These are phyloP conservation scores for Camponotus fellah DNA, from an alignment of 2,888 invertebrate genomes.

Conservation along the genomic window DNA sequence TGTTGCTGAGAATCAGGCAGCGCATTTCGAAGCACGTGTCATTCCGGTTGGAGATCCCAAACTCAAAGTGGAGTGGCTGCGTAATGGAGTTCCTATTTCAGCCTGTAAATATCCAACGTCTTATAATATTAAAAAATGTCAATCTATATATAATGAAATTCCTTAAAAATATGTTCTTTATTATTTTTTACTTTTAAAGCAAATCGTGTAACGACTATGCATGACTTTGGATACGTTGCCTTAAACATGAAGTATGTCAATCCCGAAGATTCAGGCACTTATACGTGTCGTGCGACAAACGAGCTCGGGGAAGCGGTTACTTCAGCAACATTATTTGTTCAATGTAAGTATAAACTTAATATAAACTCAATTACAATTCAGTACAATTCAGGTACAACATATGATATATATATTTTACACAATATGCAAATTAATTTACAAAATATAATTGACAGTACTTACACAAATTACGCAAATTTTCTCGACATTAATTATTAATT, in stretches of 20 bases:
- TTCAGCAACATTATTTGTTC: constrained; percentile 95
- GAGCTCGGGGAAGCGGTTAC: constrained; percentile 98
- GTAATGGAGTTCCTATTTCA: constrained; percentile 96
- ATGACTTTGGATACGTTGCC: constrained; percentile 99
- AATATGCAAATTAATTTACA: not conserved
- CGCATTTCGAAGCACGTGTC: constrained; percentile 96
- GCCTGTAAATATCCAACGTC: constrained; percentile 89
- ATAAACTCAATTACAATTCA: not conserved
- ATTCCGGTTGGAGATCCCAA: constrained; percentile 98
- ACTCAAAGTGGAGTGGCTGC: constrained; percentile 97
- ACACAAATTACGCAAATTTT: constrained; percentile 34
- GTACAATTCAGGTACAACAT: not conserved
- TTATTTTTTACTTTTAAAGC: constrained; percentile 63
- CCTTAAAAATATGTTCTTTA: constrained; percentile 7
- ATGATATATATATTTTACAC: not conserved
- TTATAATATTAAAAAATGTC: not conserved
- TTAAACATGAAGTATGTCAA: constrained; percentile 97
- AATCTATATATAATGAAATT: not conserved
- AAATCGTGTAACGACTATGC: constrained; percentile 97
- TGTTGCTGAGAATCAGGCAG: constrained; percentile 96
- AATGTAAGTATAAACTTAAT: constrained; percentile 88
- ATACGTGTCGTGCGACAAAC: constrained; percentile 97
- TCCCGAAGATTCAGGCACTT: constrained; percentile 98
- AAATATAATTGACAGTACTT: constrained; percentile 14
- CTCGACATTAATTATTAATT: constrained; percentile 15